phyloP scores from a whole-genome alignment of 2,888 invertebrate genomes.

The Pristionchus exspectatus region DNA sequence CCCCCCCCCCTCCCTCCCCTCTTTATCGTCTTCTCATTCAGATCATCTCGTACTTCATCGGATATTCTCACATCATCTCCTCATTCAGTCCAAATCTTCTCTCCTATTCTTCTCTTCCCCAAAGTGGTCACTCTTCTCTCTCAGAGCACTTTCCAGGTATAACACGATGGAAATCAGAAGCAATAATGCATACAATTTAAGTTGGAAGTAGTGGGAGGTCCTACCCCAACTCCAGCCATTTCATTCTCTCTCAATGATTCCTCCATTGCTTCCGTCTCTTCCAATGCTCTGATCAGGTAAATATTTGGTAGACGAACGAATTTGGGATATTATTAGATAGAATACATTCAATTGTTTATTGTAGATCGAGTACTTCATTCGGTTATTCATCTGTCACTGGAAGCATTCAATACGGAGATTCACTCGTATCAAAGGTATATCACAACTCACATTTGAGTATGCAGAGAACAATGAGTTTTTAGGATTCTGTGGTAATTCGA shows the following conservation, averaged over 20 bases:
- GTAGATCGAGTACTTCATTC: slow-evolving; percentile 56
- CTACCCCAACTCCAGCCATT: slow-evolving; percentile 68
- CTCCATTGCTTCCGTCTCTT: slow-evolving; percentile 64
- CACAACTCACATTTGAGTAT: too few species aligned
- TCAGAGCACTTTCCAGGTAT: slow-evolving; percentile 70
- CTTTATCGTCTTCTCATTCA: background rate
- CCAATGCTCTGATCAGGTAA: slow-evolving; percentile 69
- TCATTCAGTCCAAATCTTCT: slow-evolving; percentile 66
- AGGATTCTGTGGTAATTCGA: slow-evolving; percentile 68
- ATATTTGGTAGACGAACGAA: background rate
- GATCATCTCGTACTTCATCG: slow-evolving; percentile 30
- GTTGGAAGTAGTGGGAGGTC: slow-evolving; percentile 73
- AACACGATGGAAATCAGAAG: too few species aligned
- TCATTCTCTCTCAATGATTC: slow-evolving; percentile 67
- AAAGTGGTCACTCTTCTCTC: slow-evolving; percentile 70
- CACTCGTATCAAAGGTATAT: slow-evolving; percentile 62
- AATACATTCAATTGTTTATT: too few species aligned
- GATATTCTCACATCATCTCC: slow-evolving; percentile 7
- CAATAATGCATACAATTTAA: slow-evolving; percentile 36
- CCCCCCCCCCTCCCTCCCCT: background rate
- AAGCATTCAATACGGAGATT: slow-evolving; percentile 64
- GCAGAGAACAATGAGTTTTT: too few species aligned
- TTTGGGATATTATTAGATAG: too few species aligned
- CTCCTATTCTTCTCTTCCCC: slow-evolving; percentile 70
- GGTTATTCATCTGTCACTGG: slow-evolving; percentile 70